Conservation (phyloP, 2,888 invertebrate genomes). For the Cheiracanthium punctorium region DNA sequence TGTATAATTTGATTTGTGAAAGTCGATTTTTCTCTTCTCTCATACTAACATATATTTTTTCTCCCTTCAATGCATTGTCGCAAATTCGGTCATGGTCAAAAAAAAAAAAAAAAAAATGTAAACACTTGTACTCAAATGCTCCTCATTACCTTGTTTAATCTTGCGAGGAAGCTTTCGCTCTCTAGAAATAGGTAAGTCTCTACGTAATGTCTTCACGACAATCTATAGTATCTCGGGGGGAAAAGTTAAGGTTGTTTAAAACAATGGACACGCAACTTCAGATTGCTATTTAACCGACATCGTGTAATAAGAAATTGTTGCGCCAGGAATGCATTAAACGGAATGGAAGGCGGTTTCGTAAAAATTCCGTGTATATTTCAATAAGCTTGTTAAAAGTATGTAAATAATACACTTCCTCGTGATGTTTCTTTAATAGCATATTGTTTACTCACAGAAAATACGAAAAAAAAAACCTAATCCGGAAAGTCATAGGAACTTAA, state of each 20-base stretch:
- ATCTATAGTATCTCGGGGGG: neutral
- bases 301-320: no score
- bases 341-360: no score
- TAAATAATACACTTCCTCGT: no score
- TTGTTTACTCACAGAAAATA: no score
- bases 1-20: neutral
- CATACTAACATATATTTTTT: neutral
- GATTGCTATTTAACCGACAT: no score
- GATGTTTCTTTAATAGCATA: no score
- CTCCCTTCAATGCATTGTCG: neutral
- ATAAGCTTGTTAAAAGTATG: no score
- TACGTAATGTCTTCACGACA: neutral
- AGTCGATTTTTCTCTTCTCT: neutral
- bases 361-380: no score
- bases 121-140: neutral
- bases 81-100: neutral
- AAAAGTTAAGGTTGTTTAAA: neutral
- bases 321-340: no score
- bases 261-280: neutral
- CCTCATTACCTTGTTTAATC: neutral
- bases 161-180: neutral
- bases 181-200: neutral
- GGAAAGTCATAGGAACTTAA: no score
- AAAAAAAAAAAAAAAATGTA: neutral
- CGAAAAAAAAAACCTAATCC: no score